phyloP scores from a whole-genome alignment of 2,113 vertebrate genomes.

The Mobula birostris region DNA sequence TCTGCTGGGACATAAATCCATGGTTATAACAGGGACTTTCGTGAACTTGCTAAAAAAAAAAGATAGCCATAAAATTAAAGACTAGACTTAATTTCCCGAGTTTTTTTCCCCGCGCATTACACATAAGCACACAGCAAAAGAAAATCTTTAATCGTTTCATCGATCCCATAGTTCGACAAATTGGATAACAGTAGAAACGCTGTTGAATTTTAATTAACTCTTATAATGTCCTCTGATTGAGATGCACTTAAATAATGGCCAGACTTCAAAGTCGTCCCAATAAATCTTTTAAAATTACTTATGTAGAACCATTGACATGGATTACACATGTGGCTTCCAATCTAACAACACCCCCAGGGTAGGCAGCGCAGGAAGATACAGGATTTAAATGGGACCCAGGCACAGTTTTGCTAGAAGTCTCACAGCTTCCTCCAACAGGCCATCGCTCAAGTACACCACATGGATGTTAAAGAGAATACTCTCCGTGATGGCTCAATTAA shows the following conservation, averaged over 20 bases:
- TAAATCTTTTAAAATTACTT: conserved; percentile 43
- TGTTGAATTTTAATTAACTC: conserved; percentile 7
- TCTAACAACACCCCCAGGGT: conserved; percentile 50
- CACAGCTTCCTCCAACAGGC: neutral
- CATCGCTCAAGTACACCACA: neutral
- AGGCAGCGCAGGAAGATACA: conserved; percentile 44
- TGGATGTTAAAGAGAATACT: neutral
- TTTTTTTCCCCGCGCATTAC: neutral
- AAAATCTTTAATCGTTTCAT: neutral
- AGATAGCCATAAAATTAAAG: neutral
- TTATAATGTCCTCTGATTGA: conserved; percentile 2
- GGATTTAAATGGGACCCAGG: neutral
- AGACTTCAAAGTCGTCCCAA: conserved; percentile 40
- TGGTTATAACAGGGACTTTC: too few relatives aligned
- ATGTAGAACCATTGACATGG: conserved; percentile 40
- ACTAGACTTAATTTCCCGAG: neutral
- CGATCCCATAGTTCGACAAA: neutral
- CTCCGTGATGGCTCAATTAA: neutral
- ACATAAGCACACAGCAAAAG: neutral
- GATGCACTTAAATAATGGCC: conserved; percentile 39
- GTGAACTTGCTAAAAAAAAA: neutral
- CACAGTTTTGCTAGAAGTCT: neutral
- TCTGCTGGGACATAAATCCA: neutral
- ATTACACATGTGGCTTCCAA: conserved; percentile 49
- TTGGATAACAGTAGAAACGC: neutral